Conservation (phyloP, 2,888 invertebrate genomes). For the Morpho helenor region DNA sequence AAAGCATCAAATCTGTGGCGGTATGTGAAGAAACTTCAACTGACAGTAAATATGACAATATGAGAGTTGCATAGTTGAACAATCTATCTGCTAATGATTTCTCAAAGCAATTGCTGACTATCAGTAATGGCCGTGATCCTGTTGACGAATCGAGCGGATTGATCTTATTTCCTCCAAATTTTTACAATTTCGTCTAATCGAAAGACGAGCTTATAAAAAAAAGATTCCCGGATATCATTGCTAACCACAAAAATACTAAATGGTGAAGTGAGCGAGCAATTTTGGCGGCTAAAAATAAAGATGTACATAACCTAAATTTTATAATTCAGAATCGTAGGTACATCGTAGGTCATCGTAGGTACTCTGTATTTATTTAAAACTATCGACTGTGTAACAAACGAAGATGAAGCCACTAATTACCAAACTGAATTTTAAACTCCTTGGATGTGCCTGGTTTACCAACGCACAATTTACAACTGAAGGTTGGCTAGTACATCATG, state of each 20-base stretch:
- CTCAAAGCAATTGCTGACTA: conserved; percentile 41
- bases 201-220: conserved; percentile 30
- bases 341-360: conserved; percentile 30
- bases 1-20: conserved; percentile 9
- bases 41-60: conserved; percentile 15
- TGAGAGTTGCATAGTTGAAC: too few species aligned
- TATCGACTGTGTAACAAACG: conserved; percentile 2
- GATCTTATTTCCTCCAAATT: conserved; percentile 40
- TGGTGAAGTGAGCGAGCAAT: conserved; percentile 33
- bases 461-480: conserved; percentile 2
- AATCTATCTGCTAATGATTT: conserved; percentile 35
- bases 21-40: conserved; percentile 22
- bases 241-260: conserved; percentile 1
- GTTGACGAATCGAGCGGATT: conserved; percentile 38
- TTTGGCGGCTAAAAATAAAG: conserved; percentile 42
- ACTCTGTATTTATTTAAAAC: not conserved
- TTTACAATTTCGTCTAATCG: conserved; percentile 35
- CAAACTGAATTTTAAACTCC: conserved; percentile 3
- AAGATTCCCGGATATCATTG: conserved; percentile 1
- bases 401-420: conserved; percentile 2
- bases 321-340: conserved; percentile 37
- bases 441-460: conserved; percentile 7
- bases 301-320: conserved; percentile 39
- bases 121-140: conserved; percentile 38
- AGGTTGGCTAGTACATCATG: conserved; percentile 1